Evolutionary conservation across 2,113 vertebrate genomes (phyloP), one percentile per base, ranked within the genome.

Genomic region (Melanerpes formicivorus): DNA sequence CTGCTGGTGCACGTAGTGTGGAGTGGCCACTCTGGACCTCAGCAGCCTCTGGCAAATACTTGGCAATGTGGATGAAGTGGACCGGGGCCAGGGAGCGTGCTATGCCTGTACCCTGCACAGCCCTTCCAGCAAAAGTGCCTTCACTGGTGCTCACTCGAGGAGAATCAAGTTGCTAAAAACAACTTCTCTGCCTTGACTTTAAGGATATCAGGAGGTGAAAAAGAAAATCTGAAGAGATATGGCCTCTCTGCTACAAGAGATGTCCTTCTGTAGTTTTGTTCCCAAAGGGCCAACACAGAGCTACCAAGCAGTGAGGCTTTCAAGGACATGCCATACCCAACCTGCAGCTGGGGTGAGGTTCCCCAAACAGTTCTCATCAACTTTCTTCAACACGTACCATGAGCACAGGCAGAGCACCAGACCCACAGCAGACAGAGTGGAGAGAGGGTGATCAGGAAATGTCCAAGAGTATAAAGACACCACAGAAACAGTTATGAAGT

Each of bases 81-180:
- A 52, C 22, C 13, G 50, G 22, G 50, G 50, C 50, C 50, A 52
- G 50, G 50, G 22, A 77, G 66, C 21, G 64, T 1, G 1, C 5
- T 26, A 37, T 5, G 42, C 17, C 83, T 46, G 48, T n/a, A 70
- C 32, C 37, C 8, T n/a, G 55, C 11, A 40, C 42, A 80, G 1
- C 17, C 37, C 65, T 87, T 56, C 42, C 70, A 88, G 76, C 63
- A 65, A 34, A 84, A 52, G 40, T 11, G 11, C 26, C 65, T 74
- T 93, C 11, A 42, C 18, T 30, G 21, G 16, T 0, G 0, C 21
- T 59, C 2, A 0, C 10, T 50, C 1, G 2, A 17, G 18, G 9
- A 60, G 42, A 30, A 59, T 16, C 2, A 7, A 52, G 30, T 29
- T 84, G 14, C 44, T 75, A 55, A 75, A 86, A 89, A 27, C 5